Evolutionary conservation across 2,797 vertebrate genomes (phyloP).

Genomic region (Danionella dracula): DNA sequence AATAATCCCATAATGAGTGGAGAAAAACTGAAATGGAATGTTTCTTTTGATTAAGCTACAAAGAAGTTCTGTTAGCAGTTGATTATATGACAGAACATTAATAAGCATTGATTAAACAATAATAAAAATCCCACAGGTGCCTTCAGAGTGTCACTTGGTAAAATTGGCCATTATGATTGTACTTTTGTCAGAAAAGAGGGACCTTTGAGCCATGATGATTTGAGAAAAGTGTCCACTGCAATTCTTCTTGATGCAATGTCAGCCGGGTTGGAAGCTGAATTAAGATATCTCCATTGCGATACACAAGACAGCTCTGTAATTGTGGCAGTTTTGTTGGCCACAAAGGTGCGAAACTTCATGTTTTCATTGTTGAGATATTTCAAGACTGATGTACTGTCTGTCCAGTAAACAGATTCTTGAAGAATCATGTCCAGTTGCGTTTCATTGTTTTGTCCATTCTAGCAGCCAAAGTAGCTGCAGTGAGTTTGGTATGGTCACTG

Average conservation of each 20-base stretch:
- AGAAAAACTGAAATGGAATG: too few species aligned
- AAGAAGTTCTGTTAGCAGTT: too few species aligned
- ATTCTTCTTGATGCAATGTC: neutral
- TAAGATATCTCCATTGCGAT: neutral
- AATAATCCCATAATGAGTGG: too few species aligned
- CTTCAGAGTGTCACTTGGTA: neutral
- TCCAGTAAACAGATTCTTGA: neutral
- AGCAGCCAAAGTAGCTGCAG: neutral
- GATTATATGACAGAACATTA: too few species aligned
- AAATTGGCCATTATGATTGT: neutral
- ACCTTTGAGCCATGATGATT: neutral
- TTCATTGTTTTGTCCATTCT: neutral
- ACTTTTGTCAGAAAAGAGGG: neutral
- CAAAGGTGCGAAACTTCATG: neutral
- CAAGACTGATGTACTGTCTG: neutral
- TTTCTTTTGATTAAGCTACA: too few species aligned
- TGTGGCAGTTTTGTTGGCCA: neutral
- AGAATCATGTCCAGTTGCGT: neutral
- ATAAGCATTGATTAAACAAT: too few species aligned
- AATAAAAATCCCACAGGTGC: too few species aligned
- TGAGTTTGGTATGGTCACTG: neutral
- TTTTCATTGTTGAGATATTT: conserved; percentile 4
- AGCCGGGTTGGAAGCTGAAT: neutral
- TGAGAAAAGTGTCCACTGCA: neutral
- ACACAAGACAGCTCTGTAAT: neutral